Base-by-base conservation (phyloP, 2,113 vertebrate species). In the Anolis carolinensis region DNA sequence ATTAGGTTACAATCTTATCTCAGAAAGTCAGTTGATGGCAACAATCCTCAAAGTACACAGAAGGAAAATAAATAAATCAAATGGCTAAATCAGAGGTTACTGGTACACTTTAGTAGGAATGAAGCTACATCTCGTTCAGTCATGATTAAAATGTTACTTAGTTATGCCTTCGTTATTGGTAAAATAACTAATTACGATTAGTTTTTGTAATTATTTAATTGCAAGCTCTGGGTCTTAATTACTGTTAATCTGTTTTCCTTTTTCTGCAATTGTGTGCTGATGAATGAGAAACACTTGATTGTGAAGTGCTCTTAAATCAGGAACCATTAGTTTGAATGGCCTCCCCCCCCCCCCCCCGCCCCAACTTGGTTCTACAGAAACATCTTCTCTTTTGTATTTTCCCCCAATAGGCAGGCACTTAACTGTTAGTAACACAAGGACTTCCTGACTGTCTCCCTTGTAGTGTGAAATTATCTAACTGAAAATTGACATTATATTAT, bases 271-370 rank as follows among this genome's bases (percentile, higher is more conserved):
- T 34, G 14, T 39, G 30, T 62, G 71, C 11, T 83, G 55, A 52
- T 44, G 25, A 8, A 75, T 63, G 36, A 21, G n/a, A 63, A 74
- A 32, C 52, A 72, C 34, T 63, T 44, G 7, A 2, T 7, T 32
- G 3, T 27, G 25, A 74, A 74, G 52, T 75, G 34, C 36, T 73
- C 82, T 83, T 75, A 59, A 74, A 83, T 83, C 71, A 74, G 71
- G 71, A 27, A 3, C 36, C 55, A 73, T 83, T 74, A 70, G 71
- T 5, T 75, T 39, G 52, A 44, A 75, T 18, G 21, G 52, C 23
- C n/a, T 74, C 44, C 44, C n/a, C 44, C 44, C 34, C 36, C 55
- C 39, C 39, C 63, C 44, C 44, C n/a, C 44, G 44, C 34, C 36
- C 55, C 39, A 2, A 44, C 72, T 83, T 83, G 1, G 6, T 39